A percentile compares a stretch with the other conserved stretches of the same genome.
Evolutionary conservation across 53 echinoderm and acorn worm species (phyloP).

Genomic region (Patiria pectinifera): DNA sequence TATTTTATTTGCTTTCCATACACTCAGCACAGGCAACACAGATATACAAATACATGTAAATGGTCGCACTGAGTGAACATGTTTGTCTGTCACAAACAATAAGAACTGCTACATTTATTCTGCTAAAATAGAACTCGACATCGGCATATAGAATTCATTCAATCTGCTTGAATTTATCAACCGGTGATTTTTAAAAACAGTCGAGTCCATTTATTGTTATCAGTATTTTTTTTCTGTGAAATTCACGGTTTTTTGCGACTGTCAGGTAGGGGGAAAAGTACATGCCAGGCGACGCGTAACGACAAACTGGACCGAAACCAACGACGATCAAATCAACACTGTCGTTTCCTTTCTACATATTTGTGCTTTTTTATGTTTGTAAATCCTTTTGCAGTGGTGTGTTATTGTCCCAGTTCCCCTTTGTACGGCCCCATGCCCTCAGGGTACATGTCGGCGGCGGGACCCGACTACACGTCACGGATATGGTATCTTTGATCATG

Average conservation of each 20-base stretch:
- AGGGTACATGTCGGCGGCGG: too few species aligned
- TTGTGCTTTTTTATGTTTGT: not conserved
- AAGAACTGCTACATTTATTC: too few species aligned
- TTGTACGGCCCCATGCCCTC: too few species aligned
- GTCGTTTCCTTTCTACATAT: not conserved
- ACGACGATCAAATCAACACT: not conserved
- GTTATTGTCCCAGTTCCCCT: not conserved
- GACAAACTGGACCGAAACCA: slow-evolving; percentile 22
- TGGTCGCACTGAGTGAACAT: not conserved
- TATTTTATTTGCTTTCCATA: not conserved
- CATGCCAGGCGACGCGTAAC: slow-evolving; percentile 45
- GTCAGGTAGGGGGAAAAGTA: slow-evolving; percentile 16
- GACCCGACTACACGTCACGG: too few species aligned
- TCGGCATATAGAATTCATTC: not conserved
- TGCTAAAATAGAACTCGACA: too few species aligned
- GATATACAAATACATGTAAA: not conserved
- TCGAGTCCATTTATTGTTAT: not conserved
- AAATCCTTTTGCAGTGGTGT: not conserved
- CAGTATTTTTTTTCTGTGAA: not conserved
- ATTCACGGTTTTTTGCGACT: not conserved
- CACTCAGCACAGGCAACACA: not conserved
- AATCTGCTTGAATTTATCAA: not conserved
- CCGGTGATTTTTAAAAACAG: too few species aligned
- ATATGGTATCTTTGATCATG: too few species aligned
- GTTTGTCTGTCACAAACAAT: too few species aligned